Percentiles rank a stretch among this genome's conserved stretches.
Conservation (phyloP, 2,113 vertebrate genomes). For the Grammomys dolichurus region DNA sequence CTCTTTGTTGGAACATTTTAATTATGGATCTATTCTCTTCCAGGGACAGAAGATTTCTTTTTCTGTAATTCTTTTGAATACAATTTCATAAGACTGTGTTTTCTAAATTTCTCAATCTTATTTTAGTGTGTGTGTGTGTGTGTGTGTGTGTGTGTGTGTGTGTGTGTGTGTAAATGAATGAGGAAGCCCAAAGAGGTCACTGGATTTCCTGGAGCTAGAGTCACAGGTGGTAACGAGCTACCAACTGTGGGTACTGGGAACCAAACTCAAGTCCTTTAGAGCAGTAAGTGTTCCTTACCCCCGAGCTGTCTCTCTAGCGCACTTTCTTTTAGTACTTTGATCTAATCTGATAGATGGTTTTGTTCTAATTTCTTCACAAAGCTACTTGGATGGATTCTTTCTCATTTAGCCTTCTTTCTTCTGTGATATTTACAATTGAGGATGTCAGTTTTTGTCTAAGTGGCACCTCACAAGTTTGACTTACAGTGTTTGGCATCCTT, state of each 20-base stretch:
- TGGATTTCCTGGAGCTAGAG: background rate
- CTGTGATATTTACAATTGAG: constrained; percentile 11
- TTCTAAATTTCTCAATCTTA: constrained; percentile 24
- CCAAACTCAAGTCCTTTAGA: background rate
- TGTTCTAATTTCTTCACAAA: constrained; percentile 28
- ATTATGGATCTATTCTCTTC: constrained; percentile 63
- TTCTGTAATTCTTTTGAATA: background rate
- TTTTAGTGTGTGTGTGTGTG: background rate
- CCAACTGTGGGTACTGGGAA: background rate
- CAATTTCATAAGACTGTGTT: background rate
- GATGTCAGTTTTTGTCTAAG: background rate
- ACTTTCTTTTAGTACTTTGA: background rate
- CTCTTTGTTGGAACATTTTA: constrained; percentile 58
- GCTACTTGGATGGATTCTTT: background rate
- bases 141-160: background rate
- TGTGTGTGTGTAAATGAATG: background rate
- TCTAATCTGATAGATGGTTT: background rate
- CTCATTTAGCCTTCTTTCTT: constrained; percentile 27
- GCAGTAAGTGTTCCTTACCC: background rate
- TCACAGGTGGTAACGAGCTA: background rate
- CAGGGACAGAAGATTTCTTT: constrained; percentile 32
- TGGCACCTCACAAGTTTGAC: constrained; percentile 21
- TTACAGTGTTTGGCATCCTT: constrained; percentile 25
- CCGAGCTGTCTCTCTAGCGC: background rate
- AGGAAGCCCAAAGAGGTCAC: background rate